Conservation (phyloP, 2,888 invertebrate species). For the Callyntrura sp. region DNA sequence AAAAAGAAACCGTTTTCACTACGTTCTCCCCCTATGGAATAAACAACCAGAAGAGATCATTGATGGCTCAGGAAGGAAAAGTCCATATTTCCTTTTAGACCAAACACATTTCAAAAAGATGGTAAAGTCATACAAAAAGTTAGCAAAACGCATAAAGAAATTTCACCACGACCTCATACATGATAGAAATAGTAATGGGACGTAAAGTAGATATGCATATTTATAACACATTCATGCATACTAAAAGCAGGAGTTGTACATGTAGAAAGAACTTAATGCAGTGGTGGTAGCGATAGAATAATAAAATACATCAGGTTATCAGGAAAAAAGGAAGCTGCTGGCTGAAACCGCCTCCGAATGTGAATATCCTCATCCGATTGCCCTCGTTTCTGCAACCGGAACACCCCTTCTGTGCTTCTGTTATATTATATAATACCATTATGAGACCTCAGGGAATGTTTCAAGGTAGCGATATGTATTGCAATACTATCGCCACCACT, state of each 20-base stretch:
- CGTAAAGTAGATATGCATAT: background rate
- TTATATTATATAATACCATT: constrained; percentile 62
- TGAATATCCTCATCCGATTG: constrained; percentile 70
- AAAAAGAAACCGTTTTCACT: constrained; percentile 26
- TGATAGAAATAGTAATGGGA: background rate
- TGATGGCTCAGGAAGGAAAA: background rate
- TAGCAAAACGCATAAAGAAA: background rate
- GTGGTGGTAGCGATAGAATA: background rate
- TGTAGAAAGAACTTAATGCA: background rate
- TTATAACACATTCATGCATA: background rate
- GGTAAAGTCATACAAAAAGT: background rate
- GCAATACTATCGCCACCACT: background rate
- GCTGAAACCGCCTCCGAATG: constrained; percentile 33
- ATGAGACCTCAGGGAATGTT: constrained; percentile 71
- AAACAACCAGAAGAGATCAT: no score
- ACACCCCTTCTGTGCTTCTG: background rate
- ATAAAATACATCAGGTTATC: constrained; percentile 39
- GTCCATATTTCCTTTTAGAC: background rate
- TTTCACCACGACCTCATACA: background rate
- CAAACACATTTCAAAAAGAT: background rate
- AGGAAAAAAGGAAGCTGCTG: constrained; percentile 47
- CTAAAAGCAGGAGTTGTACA: background rate
- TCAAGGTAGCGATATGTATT: constrained; percentile 74
- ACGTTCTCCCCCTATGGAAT: background rate
- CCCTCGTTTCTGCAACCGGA: constrained; percentile 69